Percentiles rank a stretch among this genome's conserved stretches.
Conservation (phyloP, 1,140 invertebrate species). For the Neodiprion pinetum region DNA sequence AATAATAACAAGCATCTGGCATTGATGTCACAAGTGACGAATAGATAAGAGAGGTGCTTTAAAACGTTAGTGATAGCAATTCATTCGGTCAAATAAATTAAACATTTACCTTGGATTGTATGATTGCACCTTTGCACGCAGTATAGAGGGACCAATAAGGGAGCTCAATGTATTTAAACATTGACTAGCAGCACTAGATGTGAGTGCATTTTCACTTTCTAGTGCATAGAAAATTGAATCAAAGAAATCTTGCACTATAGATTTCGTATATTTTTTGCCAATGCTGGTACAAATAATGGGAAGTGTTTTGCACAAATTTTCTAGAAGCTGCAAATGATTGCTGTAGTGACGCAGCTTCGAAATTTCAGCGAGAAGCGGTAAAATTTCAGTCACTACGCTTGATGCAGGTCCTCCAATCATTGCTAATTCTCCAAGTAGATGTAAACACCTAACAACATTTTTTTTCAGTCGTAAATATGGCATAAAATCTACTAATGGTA, state of each 20-base stretch:
- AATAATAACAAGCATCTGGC: too few species aligned
- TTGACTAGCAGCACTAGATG: conserved; percentile 62
- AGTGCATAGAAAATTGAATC: conserved; percentile 64
- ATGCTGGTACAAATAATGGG: conserved; percentile 61
- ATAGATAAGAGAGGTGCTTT: too few species aligned
- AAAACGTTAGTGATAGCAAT: too few species aligned
- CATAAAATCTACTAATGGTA: too few species aligned
- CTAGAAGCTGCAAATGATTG: conserved; percentile 61
- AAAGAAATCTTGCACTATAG: conserved; percentile 61
- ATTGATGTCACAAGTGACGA: too few species aligned
- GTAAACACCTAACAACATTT: conserved; percentile 56
- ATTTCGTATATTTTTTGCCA: conserved; percentile 64
- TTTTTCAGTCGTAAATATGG: neutral
- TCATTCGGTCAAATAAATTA: too few species aligned
- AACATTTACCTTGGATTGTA: conserved; percentile 58
- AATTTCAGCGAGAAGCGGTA: conserved; percentile 47
- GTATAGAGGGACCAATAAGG: conserved; percentile 63
- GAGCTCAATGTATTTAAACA: conserved; percentile 60
- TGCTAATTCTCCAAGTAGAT: conserved; percentile 61
- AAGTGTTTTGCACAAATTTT: conserved; percentile 65
- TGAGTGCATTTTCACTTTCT: conserved; percentile 65
- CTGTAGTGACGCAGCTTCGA: conserved; percentile 59
- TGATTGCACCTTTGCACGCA: conserved; percentile 63
- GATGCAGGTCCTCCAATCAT: conserved; percentile 43
- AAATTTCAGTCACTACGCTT: conserved; percentile 22